These are phyloP conservation scores for Edolisoma coerulescens DNA, from an alignment of 2,113 vertebrate species.

Conservation along the genomic window DNA sequence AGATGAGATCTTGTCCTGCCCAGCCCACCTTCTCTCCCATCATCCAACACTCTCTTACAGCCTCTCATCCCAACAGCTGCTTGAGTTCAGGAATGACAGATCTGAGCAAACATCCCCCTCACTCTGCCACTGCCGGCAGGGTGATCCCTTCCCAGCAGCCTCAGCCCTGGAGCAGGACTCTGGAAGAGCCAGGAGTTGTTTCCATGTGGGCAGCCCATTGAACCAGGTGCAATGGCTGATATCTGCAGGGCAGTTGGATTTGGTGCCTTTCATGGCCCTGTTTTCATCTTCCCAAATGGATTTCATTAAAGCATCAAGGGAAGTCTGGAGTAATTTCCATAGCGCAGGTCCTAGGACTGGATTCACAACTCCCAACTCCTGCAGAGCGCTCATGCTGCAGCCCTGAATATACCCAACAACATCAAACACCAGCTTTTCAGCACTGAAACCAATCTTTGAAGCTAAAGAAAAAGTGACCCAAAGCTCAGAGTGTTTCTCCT, in stretches of 20 bases:
- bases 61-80: background rate
- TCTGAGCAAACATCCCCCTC: background rate
- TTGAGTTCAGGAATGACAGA: background rate
- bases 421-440: background rate
- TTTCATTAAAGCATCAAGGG: background rate
- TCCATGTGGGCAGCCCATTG: background rate
- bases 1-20: background rate
- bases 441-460: background rate
- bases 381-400: background rate
- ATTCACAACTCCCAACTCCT: background rate
- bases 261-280: background rate
- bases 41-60: accelerated
- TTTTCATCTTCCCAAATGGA: background rate
- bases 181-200: background rate
- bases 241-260: background rate
- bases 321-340: background rate
- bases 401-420: background rate
- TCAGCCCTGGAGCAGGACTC: background rate
- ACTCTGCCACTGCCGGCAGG: background rate
- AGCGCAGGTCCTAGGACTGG: background rate
- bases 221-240: background rate
- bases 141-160: background rate
- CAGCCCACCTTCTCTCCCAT: background rate
- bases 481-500: background rate
- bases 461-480: background rate